A percentile compares a stretch with the other conserved stretches of the same genome.
These are phyloP conservation scores for Gadus chalcogrammus DNA, from an alignment of 2,113 vertebrate genomes.

Conservation along the genomic window DNA sequence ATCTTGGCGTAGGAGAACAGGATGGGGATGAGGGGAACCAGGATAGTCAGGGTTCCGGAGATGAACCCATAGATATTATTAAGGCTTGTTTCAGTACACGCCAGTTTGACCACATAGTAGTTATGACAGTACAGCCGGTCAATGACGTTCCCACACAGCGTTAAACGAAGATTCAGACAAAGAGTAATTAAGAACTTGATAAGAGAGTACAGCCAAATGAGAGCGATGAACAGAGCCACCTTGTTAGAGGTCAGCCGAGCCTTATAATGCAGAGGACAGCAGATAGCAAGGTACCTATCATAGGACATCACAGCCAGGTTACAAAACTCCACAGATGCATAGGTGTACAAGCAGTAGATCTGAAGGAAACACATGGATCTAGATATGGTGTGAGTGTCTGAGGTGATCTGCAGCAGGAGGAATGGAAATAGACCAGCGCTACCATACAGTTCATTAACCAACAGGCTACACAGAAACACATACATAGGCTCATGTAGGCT, in stretches of 20 bases:
- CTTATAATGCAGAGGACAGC: slow-evolving; percentile 45
- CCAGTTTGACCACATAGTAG: slow-evolving; percentile 43
- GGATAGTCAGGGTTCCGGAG: neutral
- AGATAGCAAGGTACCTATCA: slow-evolving; percentile 52
- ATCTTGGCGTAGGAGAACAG: slow-evolving; percentile 35
- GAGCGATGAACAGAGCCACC: slow-evolving; percentile 22
- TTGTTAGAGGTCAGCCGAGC: slow-evolving; percentile 36
- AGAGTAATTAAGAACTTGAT: slow-evolving; percentile 20
- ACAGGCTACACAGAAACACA: slow-evolving; percentile 57
- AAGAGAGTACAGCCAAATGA: slow-evolving; percentile 36
- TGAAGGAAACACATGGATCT: slow-evolving; percentile 42
- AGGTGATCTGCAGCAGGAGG: slow-evolving; percentile 40
- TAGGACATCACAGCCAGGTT: slow-evolving; percentile 55
- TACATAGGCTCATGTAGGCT: slow-evolving; percentile 67
- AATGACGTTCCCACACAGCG: slow-evolving; percentile 49
- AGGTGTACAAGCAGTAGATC: slow-evolving; percentile 51
- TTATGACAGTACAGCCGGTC: slow-evolving; percentile 56
- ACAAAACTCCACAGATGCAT: slow-evolving; percentile 30
- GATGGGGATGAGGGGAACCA: slow-evolving; percentile 19
- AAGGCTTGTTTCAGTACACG: slow-evolving; percentile 48
- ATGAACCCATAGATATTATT: slow-evolving; percentile 46
- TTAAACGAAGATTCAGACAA: slow-evolving; percentile 17
- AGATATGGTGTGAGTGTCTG: slow-evolving; percentile 39
- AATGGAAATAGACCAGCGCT: slow-evolving; percentile 37
- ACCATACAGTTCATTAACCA: slow-evolving; percentile 56